These are phyloP conservation scores for Coendou prehensilis DNA, from an alignment of 2,797 vertebrate genomes.

Conservation along the genomic window DNA sequence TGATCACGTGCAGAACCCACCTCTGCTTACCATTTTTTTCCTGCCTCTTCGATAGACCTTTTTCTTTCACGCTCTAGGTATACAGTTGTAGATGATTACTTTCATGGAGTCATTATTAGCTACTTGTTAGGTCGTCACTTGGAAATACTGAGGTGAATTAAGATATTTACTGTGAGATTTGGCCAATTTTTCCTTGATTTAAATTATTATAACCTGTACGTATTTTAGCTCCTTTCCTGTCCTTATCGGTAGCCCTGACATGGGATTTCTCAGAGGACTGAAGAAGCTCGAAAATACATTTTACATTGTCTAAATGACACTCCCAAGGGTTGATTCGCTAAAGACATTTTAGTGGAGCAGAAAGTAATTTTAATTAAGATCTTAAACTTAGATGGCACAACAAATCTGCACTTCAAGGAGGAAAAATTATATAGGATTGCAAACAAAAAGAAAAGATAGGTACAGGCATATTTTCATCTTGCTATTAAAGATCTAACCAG, in stretches of 20 bases:
- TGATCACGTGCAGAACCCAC: not conserved
- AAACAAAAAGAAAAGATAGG: constrained; percentile 57
- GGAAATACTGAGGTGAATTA: constrained; percentile 44
- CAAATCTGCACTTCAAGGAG: constrained; percentile 32
- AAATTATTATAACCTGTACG: constrained; percentile 20
- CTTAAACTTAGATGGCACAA: constrained; percentile 42
- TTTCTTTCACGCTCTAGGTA: not conserved
- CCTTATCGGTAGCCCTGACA: constrained; percentile 33
- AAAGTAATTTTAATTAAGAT: constrained; percentile 79
- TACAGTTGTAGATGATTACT: not conserved
- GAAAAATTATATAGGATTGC: not conserved
- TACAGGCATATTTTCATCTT: not conserved
- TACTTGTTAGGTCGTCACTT: constrained; percentile 15
- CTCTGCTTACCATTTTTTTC: not conserved
- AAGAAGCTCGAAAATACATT: constrained; percentile 56
- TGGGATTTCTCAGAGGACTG: constrained; percentile 60
- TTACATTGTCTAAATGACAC: constrained; percentile 43
- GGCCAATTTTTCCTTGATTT: constrained; percentile 65
- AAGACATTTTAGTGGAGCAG: constrained; percentile 57
- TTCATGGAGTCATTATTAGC: constrained; percentile 61
- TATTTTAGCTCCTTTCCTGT: constrained; percentile 32
- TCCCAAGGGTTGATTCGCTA: constrained; percentile 5
- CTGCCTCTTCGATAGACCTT: not conserved
- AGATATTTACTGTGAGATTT: constrained; percentile 50
- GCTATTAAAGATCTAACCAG: constrained; percentile 32